Evolutionary conservation across 2,797 vertebrate genomes (phyloP).

Genomic region (Xiphorhynchus erythropygius): DNA sequence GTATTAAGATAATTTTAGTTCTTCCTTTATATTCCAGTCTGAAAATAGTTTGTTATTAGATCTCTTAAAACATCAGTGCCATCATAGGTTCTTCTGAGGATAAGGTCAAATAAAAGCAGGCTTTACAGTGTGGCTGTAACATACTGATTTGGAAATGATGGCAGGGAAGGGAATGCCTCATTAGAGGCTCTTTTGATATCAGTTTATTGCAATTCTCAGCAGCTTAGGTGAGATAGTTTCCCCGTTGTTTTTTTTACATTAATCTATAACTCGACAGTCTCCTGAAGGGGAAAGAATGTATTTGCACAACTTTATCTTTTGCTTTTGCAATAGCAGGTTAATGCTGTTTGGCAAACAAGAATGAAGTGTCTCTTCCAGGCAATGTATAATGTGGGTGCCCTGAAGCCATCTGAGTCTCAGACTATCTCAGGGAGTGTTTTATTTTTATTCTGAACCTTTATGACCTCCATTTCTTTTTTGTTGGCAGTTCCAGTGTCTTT

Average conservation of each 20-base stretch:
- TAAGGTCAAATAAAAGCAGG: constrained; percentile 10
- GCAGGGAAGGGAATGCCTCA: not conserved
- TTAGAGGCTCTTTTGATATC: not conserved
- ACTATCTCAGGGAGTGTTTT: not conserved
- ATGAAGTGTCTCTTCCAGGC: not conserved
- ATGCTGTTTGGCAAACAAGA: not conserved
- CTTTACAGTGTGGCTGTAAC: not conserved
- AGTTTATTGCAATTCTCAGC: not conserved
- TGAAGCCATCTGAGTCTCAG: not conserved
- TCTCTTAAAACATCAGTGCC: not conserved
- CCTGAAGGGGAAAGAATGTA: not conserved
- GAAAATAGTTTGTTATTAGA: constrained; percentile 6
- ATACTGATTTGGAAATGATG: not conserved
- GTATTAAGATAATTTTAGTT: constrained; percentile 17
- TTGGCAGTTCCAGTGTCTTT: not conserved
- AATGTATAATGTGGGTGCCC: not conserved
- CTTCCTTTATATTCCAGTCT: not conserved
- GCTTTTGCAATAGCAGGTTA: not conserved
- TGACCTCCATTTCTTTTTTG: not conserved
- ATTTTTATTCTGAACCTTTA: not conserved
- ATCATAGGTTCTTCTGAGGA: not conserved
- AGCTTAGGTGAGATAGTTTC: not conserved
- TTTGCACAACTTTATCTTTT: constrained; percentile 1
- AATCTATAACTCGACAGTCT: not conserved
- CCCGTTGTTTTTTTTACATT: not conserved